These are phyloP conservation scores for Lithobates pipiens DNA, from an alignment of 2,797 vertebrate species.

Conservation along the genomic window DNA sequence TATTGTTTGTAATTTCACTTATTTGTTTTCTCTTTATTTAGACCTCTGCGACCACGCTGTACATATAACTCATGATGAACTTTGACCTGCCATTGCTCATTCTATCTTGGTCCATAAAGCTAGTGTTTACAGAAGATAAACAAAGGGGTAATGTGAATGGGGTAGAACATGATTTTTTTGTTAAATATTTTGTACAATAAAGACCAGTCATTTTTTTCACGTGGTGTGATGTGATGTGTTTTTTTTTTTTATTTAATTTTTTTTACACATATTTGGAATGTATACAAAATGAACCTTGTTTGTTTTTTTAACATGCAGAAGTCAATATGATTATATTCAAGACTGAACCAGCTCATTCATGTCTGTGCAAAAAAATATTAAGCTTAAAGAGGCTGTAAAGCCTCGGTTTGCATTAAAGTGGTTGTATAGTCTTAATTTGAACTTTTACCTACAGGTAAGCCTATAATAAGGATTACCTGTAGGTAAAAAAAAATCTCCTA, in stretches of 20 bases:
- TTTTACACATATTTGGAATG: neutral
- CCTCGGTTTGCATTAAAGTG: too few relatives aligned
- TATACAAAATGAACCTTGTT: neutral
- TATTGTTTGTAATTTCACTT: neutral
- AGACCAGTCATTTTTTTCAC: constrained; percentile 31
- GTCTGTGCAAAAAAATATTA: neutral
- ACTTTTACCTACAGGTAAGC: too few relatives aligned
- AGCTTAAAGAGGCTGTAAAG: too few relatives aligned
- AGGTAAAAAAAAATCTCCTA: too few relatives aligned
- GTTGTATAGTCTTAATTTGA: too few relatives aligned
- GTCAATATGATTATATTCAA: neutral
- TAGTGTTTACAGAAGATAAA: constrained; percentile 37
- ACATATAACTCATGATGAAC: constrained; percentile 88
- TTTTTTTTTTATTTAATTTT: neutral
- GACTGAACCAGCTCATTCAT: neutral
- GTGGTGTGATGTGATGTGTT: neutral
- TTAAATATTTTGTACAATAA: constrained; percentile 58
- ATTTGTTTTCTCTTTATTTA: constrained; percentile 68
- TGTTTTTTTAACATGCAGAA: too few relatives aligned
- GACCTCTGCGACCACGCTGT: constrained; percentile 95
- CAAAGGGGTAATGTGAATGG: constrained; percentile 25
- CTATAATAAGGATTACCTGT: too few relatives aligned
- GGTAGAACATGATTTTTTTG: constrained; percentile 8
- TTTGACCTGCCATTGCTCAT: constrained; percentile 75
- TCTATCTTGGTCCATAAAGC: constrained; percentile 10